Evolutionary conservation across 2,888 invertebrate species (phyloP).

Genomic region (Labia minor): DNA sequence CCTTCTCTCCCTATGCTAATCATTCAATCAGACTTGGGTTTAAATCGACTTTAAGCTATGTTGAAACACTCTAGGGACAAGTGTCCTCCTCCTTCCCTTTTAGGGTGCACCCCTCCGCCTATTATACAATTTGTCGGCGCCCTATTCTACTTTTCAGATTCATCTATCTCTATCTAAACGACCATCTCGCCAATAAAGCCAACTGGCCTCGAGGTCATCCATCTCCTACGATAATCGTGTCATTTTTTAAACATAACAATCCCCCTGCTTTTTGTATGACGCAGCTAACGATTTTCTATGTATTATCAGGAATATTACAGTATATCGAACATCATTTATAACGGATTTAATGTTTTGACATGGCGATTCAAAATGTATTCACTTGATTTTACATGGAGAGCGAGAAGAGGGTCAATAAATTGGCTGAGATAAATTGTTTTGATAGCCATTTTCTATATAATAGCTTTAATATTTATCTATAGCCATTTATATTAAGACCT

Average conservation of each 20-base stretch:
- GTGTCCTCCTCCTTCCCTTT: background rate
- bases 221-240: background rate
- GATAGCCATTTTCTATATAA: background rate
- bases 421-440: background rate
- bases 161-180: background rate
- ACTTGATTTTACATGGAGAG: constrained; percentile 1
- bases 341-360: constrained; percentile 13
- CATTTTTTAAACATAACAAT: background rate
- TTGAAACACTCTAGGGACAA: background rate
- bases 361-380: background rate
- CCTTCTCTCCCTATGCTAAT: background rate
- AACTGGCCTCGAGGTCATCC: constrained; percentile 2
- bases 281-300: background rate
- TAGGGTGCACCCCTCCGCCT: background rate
- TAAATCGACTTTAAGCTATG: constrained; percentile 7
- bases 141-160: background rate
- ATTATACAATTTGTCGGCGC: constrained; percentile 7
- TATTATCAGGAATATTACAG: background rate
- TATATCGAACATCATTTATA: constrained; percentile 3
- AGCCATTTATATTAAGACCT: constrained; percentile 13
- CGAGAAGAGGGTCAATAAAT: background rate
- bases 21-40: constrained; percentile 13
- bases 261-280: background rate
- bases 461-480: background rate
- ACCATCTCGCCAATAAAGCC: background rate